Evolutionary conservation across 2,797 vertebrate genomes (phyloP), one percentile per base, ranked within the genome.

Genomic region (Chelon auratus): DNA sequence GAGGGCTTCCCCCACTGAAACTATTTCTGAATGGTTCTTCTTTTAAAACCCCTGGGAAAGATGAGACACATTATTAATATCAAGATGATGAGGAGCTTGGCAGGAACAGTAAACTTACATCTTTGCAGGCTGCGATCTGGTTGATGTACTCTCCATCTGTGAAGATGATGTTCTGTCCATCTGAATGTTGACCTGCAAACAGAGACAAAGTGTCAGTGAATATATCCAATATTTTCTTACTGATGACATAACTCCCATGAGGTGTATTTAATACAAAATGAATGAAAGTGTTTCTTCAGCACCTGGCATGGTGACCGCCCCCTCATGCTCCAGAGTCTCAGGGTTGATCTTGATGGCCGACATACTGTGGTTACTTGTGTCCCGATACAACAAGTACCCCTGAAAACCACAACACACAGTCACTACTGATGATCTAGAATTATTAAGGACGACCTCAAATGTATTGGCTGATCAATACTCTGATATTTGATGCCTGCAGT

Each of bases 61-160:
- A 65, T 3, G 0, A 55, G 17, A 45, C 22, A 12, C 14, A 36
- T 2, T 42, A 14, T n/a, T 13, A 33, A 33, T 33, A 13, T 47
- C 33, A 58, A 2, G 12, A 5, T 39, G 3, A 57, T 7, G 17
- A 56, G 4, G 26, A 62, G 18, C 11, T 26, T 4, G 50, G 4
- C 20, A 47, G 4, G 18, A 75, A 24, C 8, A 67, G 33, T 30
- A 50, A 47, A 91, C 97, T 95, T 94, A 98, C 98, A 85, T 99
- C 98, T 96, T 96, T 98, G 89, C 96, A 99, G 83, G 98, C 98
- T 87, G 98, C 97, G 62, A 99, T 99, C 91, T 99, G 98, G 92
- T 99, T 99, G 92, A 99, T 96, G 88, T 96, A 97, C 81, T 99
- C 98, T 88, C 98, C 98, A 77, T 99, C 98, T 61, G 97, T 98